Evolutionary conservation across 2,797 vertebrate species (phyloP).

Genomic region (Hylomyscus alleni): DNA sequence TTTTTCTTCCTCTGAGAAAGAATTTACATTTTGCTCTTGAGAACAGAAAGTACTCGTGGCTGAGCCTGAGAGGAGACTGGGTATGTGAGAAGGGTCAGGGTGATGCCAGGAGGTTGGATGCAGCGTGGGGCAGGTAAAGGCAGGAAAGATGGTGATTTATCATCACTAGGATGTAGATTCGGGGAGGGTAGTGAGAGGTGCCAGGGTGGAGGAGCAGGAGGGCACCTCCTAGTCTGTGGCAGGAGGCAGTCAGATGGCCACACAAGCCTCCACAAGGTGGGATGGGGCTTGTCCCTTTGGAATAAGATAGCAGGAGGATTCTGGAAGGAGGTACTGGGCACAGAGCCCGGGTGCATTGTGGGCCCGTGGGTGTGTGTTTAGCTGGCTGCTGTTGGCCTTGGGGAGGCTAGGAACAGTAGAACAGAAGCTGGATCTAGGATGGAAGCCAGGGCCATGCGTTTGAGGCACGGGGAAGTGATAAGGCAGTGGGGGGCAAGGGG

Average conservation of each 20-base stretch:
- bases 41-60: neutral
- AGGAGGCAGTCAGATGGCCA: neutral
- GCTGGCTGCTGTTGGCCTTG: slow-evolving; percentile 30
- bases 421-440: neutral
- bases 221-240: neutral
- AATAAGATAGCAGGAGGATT: neutral
- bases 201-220: neutral
- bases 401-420: neutral
- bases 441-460: neutral
- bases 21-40: slow-evolving; percentile 4
- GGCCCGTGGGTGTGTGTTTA: neutral
- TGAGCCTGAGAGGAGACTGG: neutral
- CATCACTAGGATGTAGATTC: neutral
- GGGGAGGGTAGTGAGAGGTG: neutral
- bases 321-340: slow-evolving; percentile 41
- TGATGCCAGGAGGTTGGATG: neutral
- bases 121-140: neutral
- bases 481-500: too few species aligned
- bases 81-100: neutral
- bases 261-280: neutral
- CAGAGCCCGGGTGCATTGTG: neutral
- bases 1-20: slow-evolving; percentile 32
- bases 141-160: neutral
- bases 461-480: neutral
- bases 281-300: neutral